Evolutionary conservation across 2,113 vertebrate genomes (phyloP), one percentile per base, ranked within the genome.

Genomic region (Antennarius striatus): DNA sequence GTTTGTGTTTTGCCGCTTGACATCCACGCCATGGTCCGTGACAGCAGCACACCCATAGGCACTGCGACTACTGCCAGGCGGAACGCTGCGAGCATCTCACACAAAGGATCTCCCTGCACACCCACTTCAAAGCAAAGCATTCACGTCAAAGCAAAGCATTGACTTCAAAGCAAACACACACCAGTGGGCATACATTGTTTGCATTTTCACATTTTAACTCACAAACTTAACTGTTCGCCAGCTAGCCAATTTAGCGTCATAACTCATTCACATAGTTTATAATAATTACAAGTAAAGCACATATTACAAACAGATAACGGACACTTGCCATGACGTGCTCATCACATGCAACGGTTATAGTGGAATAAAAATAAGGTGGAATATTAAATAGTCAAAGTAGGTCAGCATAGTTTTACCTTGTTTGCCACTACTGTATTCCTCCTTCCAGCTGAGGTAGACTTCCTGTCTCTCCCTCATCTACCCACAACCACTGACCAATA

Each of bases 21-120:
- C 4, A 94, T 95, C 95, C 95, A 96, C 58, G 94, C 94, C 95
- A 96, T 95, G 15, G 93, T 94, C 72, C 94, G 92, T 73, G 94
- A 91, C 10, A 95, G 88, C 77, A 96, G 90, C 80, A 96, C 84
- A 75, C 95, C 94, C 93, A 97, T 95, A 40, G 94, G 92, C 60
- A 95, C 75, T 9, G 87, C 82, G 29, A 94, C 80, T 47, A 73
- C 56, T 42, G 79, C 82, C 60, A 92, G 65, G 61, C 72, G 81
- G 56, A 86, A 68, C 45, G 45, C 81, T 6, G 56, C 65, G 79
- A 71, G 90, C 95, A 96, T 96, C 75, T 92, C 94, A 88, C 68
- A 84, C 70, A 54, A n/a, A 15, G 50, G 63, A 47, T 50, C 56
- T 66, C 63, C 83, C 89, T 80, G 77, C 53, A 71, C 42, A 12